Base-by-base conservation (phyloP, 2,888 invertebrate genomes). In the Drosophila ustulata region DNA sequence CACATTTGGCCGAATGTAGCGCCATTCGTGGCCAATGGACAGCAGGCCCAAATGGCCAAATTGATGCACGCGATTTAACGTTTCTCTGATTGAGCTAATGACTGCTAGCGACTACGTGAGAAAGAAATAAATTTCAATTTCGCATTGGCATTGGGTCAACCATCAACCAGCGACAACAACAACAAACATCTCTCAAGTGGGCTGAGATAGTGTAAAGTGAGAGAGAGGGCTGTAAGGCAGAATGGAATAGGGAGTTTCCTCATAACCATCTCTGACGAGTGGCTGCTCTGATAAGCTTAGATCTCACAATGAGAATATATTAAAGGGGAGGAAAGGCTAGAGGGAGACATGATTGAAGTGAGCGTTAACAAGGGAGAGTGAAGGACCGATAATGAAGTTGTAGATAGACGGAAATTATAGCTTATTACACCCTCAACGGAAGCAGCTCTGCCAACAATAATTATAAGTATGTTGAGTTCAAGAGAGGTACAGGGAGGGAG, bases 111-210 rank as follows among this genome's bases (percentile, higher is more conserved):
- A 89, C 88, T 90, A 90, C 91, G 91, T 90, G 91, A 91, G 91
- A 91, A 91, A 90, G 90, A 91, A 91, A 90, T 89, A 87, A 90
- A 90, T 90, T 91, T 91, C 88, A 88, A 90, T 88, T 90, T 90
- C 83, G 88, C 85, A 89, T 84, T 63, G 39, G 66, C 73, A 82
- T 82, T 86, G 82, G 87, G 88, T 80, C 85, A 86, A 71, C 65
- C 61, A 66, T 66, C 66, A 61, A 52, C 63, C 45, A 39, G 6
- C 9, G 13, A 43, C 66, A 41, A 58, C 5, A 43, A 43, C 30
- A 34, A 56, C 49, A 45, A 30, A 52, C 58, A 62, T 28, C 37
- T 58, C 18, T 37, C 37, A 28, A 53, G 55, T 59, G 34, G 56
- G 8, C 23, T n/a, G 47, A 28, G 39, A 26, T 11, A 28, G n/a